Percentiles rank a stretch among this genome's conserved stretches.
Evolutionary conservation across 1,140 invertebrate genomes (phyloP).

Genomic region (Hypothenemus hampei): DNA sequence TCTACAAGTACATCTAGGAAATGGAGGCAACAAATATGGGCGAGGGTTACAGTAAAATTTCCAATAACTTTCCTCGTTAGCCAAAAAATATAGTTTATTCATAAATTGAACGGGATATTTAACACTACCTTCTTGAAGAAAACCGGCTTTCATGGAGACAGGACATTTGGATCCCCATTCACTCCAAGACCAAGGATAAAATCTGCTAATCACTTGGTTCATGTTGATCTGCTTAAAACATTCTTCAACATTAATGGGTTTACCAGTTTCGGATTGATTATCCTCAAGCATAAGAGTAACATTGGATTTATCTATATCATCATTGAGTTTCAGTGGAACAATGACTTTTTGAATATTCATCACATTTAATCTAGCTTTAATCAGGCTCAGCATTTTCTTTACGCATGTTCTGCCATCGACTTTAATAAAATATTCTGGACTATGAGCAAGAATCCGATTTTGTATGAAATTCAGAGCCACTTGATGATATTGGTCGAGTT

Average conservation of each 20-base stretch:
- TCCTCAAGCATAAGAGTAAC: conserved; percentile 16
- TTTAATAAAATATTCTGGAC: conserved; percentile 51
- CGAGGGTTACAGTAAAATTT: conserved; percentile 56
- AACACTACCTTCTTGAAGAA: conserved; percentile 44
- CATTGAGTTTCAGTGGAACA: conserved; percentile 45
- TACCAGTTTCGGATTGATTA: conserved; percentile 15
- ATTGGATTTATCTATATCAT: conserved; percentile 18
- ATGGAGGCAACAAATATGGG: conserved; percentile 47
- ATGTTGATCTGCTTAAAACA: conserved; percentile 37
- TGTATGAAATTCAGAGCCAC: conserved; percentile 47
- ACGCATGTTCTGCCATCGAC: conserved; percentile 50
- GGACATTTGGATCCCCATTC: conserved; percentile 56
- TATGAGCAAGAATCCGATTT: conserved; percentile 47
- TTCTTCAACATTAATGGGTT: conserved; percentile 34
- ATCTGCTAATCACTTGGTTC: conserved; percentile 29
- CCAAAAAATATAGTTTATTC: conserved; percentile 55
- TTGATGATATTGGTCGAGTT: conserved; percentile 48
- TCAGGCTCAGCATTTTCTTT: conserved; percentile 47
- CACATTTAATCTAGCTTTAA: conserved; percentile 46
- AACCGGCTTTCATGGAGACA: conserved; percentile 52
- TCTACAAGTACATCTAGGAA: conserved; percentile 43
- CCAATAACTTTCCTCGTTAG: conserved; percentile 45
- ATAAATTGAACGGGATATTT: conserved; percentile 54
- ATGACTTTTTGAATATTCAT: conserved; percentile 46
- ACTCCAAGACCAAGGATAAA: conserved; percentile 47